A percentile compares a stretch with the other conserved stretches of the same genome.
phyloP scores from a whole-genome alignment of 2,888 invertebrate species.

The Amblyteles armatorius region DNA sequence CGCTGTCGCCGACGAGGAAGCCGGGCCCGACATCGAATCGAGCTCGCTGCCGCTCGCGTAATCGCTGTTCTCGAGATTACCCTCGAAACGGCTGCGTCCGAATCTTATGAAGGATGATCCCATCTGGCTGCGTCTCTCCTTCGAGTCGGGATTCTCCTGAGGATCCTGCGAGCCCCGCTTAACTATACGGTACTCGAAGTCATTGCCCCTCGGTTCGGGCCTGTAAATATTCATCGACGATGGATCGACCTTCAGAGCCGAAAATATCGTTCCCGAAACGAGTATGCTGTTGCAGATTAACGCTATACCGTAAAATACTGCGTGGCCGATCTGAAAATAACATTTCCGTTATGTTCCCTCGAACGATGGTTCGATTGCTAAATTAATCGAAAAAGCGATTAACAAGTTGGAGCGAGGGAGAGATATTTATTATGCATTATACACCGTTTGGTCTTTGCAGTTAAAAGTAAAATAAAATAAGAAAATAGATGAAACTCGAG shows the following conservation, averaged over 20 bases:
- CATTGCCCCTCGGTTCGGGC: constrained; percentile 66
- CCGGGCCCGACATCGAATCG: constrained; percentile 28
- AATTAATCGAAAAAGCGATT: too few relatives aligned
- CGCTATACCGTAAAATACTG: constrained; percentile 73
- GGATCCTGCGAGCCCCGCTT: constrained; percentile 70
- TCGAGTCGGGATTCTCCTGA: constrained; percentile 75
- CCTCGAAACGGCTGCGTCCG: constrained; percentile 61
- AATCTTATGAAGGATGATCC: constrained; percentile 79
- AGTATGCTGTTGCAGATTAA: constrained; percentile 74
- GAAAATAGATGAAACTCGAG: too few relatives aligned
- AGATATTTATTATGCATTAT: too few relatives aligned
- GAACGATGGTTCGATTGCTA: not conserved
- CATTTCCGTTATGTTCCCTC: constrained; percentile 7
- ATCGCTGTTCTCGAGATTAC: constrained; percentile 62
- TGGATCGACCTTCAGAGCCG: constrained; percentile 73
- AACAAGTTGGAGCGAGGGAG: too few relatives aligned
- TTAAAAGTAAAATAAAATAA: too few relatives aligned
- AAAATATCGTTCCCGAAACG: constrained; percentile 72
- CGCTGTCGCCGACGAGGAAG: constrained; percentile 5
- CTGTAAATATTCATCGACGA: constrained; percentile 63
- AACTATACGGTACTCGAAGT: constrained; percentile 78
- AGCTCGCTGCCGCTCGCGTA: constrained; percentile 70
- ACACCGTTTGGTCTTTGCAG: too few relatives aligned
- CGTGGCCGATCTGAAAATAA: constrained; percentile 73
- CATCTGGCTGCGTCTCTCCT: constrained; percentile 78